Conservation (phyloP, 2,888 invertebrate species). For the Autographa gamma region DNA sequence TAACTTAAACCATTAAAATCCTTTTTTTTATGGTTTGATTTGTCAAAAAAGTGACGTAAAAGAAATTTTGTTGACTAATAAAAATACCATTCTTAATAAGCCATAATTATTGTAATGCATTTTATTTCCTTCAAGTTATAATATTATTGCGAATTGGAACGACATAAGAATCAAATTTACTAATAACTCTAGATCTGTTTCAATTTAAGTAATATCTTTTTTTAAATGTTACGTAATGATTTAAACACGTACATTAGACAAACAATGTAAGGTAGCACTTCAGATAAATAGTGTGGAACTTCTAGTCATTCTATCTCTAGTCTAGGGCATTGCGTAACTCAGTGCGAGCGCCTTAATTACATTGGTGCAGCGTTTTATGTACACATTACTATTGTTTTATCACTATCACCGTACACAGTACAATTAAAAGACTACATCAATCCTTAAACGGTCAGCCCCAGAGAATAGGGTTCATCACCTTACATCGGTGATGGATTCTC, state of each 20-base stretch:
- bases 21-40: too few species aligned
- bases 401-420: conserved; percentile 8
- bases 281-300: conserved; percentile 21
- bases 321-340: conserved; percentile 23
- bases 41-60: too few species aligned
- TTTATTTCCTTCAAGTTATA: too few species aligned
- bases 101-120: too few species aligned
- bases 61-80: too few species aligned
- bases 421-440: background rate
- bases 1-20: too few species aligned
- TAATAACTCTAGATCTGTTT: too few species aligned
- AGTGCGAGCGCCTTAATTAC: conserved; percentile 28
- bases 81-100: too few species aligned
- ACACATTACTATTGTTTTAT: conserved; percentile 23
- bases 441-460: background rate
- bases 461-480: background rate
- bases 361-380: conserved; percentile 20
- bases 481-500: background rate
- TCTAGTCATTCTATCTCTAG: conserved; percentile 12
- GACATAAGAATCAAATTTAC: too few species aligned
- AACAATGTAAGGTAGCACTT: background rate
- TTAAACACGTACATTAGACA: background rate
- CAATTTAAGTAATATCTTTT: background rate
- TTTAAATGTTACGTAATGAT: background rate
- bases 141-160: too few species aligned